Evolutionary conservation across 2,888 invertebrate species (phyloP).

Genomic region (Theodoxus fluviatilis): DNA sequence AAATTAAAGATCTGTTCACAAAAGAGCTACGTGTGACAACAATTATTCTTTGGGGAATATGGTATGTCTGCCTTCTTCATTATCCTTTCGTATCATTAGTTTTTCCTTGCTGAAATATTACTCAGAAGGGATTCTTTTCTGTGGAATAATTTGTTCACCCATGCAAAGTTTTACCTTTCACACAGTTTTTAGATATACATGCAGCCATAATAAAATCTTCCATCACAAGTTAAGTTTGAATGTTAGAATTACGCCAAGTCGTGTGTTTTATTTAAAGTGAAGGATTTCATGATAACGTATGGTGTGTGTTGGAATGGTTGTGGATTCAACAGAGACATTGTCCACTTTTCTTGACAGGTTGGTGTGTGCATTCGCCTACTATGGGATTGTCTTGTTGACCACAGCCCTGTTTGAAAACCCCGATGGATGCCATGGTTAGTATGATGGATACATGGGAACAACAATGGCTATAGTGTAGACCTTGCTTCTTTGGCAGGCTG

Average conservation of each 20-base stretch:
- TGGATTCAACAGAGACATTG: too few species aligned
- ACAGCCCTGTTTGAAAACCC: conserved; percentile 85
- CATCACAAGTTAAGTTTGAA: too few species aligned
- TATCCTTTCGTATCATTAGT: not conserved
- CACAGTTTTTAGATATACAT: too few species aligned
- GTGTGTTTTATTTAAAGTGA: too few species aligned
- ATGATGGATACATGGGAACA: conserved; percentile 24
- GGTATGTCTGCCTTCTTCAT: conserved; percentile 70
- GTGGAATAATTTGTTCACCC: too few species aligned
- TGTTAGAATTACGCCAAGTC: too few species aligned
- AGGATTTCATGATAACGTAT: too few species aligned
- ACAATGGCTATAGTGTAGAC: conserved; percentile 31
- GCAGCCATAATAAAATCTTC: too few species aligned
- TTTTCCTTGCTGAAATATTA: too few species aligned
- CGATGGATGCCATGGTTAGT: conserved; percentile 66
- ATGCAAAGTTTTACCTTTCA: too few species aligned
- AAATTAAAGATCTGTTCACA: conserved; percentile 69
- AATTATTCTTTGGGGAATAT: conserved; percentile 88
- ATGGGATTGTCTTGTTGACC: conserved; percentile 92
- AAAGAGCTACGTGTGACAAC: conserved; percentile 85
- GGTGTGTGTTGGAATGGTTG: not conserved
- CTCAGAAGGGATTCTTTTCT: too few species aligned
- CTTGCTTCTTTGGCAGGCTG: conserved; percentile 17
- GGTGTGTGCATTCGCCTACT: conserved; percentile 93
- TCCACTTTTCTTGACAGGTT: conserved; percentile 72